These are phyloP conservation scores for Synergus japonicus DNA, from an alignment of 2,888 invertebrate genomes.

Conservation along the genomic window DNA sequence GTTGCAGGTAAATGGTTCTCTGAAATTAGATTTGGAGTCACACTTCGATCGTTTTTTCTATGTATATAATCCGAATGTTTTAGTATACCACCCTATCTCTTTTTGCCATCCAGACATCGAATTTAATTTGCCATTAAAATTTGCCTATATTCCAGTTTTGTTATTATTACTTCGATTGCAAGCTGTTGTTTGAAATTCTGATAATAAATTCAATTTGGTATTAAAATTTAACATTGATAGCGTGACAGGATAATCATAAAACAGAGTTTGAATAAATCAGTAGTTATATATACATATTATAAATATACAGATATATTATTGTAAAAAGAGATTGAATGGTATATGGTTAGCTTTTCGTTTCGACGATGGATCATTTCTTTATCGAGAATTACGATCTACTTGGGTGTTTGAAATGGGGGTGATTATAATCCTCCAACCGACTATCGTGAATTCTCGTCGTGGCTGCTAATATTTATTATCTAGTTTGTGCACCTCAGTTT, in stretches of 20 bases:
- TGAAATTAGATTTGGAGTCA: too few relatives aligned
- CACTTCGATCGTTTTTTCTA: too few relatives aligned
- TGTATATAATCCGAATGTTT: not conserved
- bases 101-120: conserved; percentile 45
- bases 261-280: conserved; percentile 17
- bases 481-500: conserved; percentile 72
- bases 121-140: conserved; percentile 39
- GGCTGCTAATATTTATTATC: conserved; percentile 75
- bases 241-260: conserved; percentile 35
- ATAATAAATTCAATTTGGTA: conserved; percentile 41
- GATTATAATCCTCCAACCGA: too few relatives aligned
- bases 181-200: conserved; percentile 40
- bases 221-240: conserved; percentile 35
- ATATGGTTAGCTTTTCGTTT: not conserved
- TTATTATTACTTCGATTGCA: conserved; percentile 45
- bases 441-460: conserved; percentile 64
- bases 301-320: not conserved
- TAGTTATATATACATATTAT: not conserved
- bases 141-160: conserved; percentile 26
- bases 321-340: not conserved
- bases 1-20: too few relatives aligned
- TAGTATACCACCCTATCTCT: not conserved
- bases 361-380: too few relatives aligned
- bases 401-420: too few relatives aligned
- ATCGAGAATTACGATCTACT: too few relatives aligned